phyloP scores from a whole-genome alignment of 2,888 invertebrate genomes.

The Metopia argyrocephala region DNA sequence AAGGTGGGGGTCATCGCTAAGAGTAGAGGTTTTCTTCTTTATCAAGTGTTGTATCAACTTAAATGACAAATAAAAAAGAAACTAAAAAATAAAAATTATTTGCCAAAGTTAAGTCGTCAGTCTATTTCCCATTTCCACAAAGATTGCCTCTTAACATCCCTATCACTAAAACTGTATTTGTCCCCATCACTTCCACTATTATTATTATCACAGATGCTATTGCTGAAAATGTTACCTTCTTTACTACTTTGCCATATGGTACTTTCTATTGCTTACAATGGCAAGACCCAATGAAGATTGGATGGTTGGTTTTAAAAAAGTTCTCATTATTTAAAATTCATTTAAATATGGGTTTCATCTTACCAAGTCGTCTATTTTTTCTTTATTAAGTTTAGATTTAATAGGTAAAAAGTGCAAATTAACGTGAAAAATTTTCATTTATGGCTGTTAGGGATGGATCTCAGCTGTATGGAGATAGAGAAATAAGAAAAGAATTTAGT shows the following conservation, averaged over 20 bases:
- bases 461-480: background rate
- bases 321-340: constrained; percentile 49
- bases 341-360: constrained; percentile 26
- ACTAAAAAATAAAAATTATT: constrained; percentile 37
- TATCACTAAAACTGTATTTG: background rate
- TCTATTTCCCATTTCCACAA: constrained; percentile 16
- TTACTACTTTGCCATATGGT: constrained; percentile 22
- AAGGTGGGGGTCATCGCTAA: constrained; percentile 37
- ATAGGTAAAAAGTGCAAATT: constrained; percentile 53
- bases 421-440: constrained; percentile 46
- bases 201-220: background rate
- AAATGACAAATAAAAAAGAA: constrained; percentile 27
- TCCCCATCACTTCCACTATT: constrained; percentile 7
- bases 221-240: background rate
- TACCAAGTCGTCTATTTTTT: background rate
- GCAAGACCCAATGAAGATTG: background rate
- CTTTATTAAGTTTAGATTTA: constrained; percentile 29
- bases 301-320: constrained; percentile 15
- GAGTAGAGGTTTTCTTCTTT: constrained; percentile 35
- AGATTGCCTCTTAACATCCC: background rate
- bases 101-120: constrained; percentile 49
- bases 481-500: background rate
- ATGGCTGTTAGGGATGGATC: constrained; percentile 40
- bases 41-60: constrained; percentile 41
- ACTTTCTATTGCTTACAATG: background rate